Evolutionary conservation across 2,113 vertebrate genomes (phyloP).

Genomic region (Gymnobelideus leadbeateri): DNA sequence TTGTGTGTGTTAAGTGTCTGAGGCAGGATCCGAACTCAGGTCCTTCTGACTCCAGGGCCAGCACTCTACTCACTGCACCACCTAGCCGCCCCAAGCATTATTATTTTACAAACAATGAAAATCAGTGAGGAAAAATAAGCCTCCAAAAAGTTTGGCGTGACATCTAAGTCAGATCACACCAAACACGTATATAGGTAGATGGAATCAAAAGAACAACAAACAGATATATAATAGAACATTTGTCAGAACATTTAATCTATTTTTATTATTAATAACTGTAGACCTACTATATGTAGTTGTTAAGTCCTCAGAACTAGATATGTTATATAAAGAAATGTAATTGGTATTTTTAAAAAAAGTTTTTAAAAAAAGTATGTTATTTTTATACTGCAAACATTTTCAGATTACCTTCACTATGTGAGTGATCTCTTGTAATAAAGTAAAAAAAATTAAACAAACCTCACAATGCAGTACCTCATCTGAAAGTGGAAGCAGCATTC

Average conservation of each 20-base stretch:
- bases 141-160: too few species aligned
- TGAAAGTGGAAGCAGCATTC: not conserved
- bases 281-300: not conserved
- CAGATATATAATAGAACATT: not conserved
- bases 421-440: not conserved
- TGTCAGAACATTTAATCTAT: not conserved
- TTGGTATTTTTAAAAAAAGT: not conserved
- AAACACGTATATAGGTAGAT: too few species aligned
- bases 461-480: not conserved
- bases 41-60: too few species aligned
- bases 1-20: too few species aligned
- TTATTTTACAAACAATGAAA: too few species aligned
- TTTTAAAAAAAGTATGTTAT: not conserved
- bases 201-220: not conserved
- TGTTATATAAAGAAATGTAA: not conserved
- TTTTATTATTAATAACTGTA: not conserved
- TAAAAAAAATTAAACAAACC: not conserved
- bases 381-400: not conserved
- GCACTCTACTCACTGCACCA: too few species aligned
- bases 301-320: not conserved
- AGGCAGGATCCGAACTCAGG: too few species aligned
- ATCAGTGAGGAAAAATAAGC: too few species aligned
- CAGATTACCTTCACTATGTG: not conserved
- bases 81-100: too few species aligned
- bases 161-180: too few species aligned